These are phyloP conservation scores for Microtus richardsoni DNA, from an alignment of 2,113 vertebrate species.

Conservation along the genomic window DNA sequence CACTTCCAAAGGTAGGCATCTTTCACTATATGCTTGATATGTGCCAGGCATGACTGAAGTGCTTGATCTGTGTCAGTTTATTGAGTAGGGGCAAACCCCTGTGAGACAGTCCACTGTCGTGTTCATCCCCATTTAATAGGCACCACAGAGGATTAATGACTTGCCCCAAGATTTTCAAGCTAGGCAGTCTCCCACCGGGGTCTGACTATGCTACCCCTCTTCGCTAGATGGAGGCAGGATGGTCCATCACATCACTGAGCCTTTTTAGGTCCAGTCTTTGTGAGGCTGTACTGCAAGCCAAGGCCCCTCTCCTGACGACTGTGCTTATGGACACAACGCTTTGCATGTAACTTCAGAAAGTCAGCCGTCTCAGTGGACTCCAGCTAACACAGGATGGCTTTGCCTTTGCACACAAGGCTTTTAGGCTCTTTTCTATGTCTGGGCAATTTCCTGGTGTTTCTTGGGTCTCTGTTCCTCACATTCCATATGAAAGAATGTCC, in stretches of 20 bases:
- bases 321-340: not conserved
- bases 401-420: not conserved
- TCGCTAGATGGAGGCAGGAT: not conserved
- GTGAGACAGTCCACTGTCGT: not conserved
- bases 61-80: not conserved
- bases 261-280: not conserved
- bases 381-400: not conserved
- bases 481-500: not conserved
- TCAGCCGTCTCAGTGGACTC: not conserved
- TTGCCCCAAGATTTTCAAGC: not conserved
- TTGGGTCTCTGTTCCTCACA: not conserved
- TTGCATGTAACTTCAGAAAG: not conserved
- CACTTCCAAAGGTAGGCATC: not conserved
- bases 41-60: not conserved
- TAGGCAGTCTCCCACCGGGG: not conserved
- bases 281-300: not conserved
- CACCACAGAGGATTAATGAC: not conserved
- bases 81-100: not conserved
- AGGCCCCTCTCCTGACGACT: not conserved
- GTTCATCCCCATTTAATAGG: not conserved
- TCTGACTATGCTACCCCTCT: not conserved
- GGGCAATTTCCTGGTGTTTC: not conserved
- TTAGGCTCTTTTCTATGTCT: not conserved
- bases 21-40: not conserved
- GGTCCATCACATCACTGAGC: not conserved